Evolutionary conservation across 2,888 invertebrate genomes (phyloP).

Genomic region (Yponomeuta plumbellus): DNA sequence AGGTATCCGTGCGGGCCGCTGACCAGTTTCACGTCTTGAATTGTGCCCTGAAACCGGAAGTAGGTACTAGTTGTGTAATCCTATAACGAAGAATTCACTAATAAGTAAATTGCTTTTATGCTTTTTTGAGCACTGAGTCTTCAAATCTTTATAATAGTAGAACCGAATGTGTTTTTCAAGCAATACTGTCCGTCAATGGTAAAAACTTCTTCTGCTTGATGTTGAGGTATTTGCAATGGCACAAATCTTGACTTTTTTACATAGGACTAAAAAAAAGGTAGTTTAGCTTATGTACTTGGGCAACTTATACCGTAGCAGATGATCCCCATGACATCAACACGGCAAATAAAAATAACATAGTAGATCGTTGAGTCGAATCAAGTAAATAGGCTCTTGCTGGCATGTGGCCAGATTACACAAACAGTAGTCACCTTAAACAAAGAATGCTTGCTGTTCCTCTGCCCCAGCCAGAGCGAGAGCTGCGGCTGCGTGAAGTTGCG

Average conservation of each 20-base stretch:
- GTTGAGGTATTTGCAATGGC: no score
- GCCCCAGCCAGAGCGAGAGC: constrained; percentile 90
- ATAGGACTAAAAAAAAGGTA: no score
- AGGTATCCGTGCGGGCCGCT: constrained; percentile 91
- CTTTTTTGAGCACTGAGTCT: no score
- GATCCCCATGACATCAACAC: background rate
- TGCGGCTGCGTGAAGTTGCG: constrained; percentile 85
- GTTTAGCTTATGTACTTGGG: no score
- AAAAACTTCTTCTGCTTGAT: no score
- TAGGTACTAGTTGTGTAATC: background rate
- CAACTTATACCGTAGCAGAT: no score
- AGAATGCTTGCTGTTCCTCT: constrained; percentile 89
- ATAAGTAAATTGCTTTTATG: no score
- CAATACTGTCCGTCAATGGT: no score
- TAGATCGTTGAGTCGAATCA: background rate
- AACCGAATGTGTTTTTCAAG: no score
- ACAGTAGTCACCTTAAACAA: constrained; percentile 87
- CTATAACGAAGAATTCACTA: no score
- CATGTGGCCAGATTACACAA: background rate
- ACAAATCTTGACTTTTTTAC: no score
- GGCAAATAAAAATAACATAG: background rate
- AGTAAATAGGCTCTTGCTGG: background rate
- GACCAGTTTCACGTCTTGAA: constrained; percentile 91
- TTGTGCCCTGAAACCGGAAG: constrained; percentile 81
- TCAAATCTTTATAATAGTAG: no score